Conservation (phyloP, 2,113 vertebrate genomes). For the Anguilla japonica region DNA sequence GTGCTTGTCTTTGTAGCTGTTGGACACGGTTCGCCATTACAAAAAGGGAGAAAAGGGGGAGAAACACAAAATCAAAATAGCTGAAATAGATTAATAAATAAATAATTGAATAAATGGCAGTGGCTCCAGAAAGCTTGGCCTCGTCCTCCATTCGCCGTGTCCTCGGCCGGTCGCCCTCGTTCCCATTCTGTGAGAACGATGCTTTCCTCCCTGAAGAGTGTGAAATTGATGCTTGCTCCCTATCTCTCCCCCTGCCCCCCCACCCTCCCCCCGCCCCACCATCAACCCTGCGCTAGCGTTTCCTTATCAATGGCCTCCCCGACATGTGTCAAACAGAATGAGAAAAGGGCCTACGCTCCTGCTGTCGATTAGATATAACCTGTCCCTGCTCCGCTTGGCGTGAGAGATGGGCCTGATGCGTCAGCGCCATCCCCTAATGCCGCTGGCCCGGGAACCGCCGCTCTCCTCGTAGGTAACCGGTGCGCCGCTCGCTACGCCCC, state of each 20-base stretch:
- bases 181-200: too few relatives aligned
- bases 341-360: neutral
- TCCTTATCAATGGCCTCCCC: neutral
- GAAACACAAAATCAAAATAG: too few relatives aligned
- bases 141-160: too few relatives aligned
- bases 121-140: neutral
- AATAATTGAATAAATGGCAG: neutral
- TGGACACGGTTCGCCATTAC: too few relatives aligned
- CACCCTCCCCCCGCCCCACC: neutral
- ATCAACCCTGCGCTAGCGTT: neutral
- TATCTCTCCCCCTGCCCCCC: neutral
- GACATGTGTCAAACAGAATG: neutral
- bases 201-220: neutral
- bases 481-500: neutral
- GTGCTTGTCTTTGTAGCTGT: too few relatives aligned
- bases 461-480: neutral
- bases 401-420: neutral
- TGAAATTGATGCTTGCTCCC: neutral
- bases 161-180: too few relatives aligned
- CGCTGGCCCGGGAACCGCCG: neutral
- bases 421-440: neutral
- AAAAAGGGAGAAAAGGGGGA: too few relatives aligned
- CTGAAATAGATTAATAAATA: too few relatives aligned
- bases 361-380: neutral
- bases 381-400: neutral